Evolutionary conservation across 2,113 vertebrate species (phyloP).

Genomic region (Urocynchramus pylzowi): DNA sequence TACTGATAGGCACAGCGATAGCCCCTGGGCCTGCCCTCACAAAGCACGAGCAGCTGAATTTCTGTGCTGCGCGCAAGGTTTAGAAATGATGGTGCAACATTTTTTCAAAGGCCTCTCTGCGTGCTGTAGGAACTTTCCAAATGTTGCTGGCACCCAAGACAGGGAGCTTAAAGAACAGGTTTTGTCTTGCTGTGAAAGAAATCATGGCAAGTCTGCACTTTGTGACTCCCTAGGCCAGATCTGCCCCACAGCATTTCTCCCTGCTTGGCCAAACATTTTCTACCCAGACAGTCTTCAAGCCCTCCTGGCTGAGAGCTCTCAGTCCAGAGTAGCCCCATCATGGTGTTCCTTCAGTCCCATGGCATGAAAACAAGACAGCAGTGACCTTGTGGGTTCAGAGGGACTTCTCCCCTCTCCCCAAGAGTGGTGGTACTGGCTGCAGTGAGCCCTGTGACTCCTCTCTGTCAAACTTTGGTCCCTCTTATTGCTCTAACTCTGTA

Average conservation of each 20-base stretch:
- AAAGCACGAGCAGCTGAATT: neutral
- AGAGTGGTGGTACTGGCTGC: neutral
- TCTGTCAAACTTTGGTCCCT: neutral
- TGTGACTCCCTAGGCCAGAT: neutral
- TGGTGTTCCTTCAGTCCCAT: fast-evolving
- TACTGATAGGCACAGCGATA: neutral
- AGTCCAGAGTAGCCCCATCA: neutral
- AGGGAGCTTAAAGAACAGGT: neutral
- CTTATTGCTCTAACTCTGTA: neutral
- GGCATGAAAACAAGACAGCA: neutral
- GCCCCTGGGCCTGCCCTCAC: constrained; percentile 19
- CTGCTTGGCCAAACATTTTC: neutral
- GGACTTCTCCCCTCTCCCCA: neutral
- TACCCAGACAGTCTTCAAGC: neutral
- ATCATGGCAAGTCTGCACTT: neutral
- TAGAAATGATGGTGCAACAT: neutral
- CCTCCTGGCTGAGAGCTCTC: neutral
- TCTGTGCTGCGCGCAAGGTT: neutral
- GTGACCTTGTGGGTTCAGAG: neutral
- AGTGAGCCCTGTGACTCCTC: neutral
- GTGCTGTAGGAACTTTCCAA: neutral
- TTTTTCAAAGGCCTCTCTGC: neutral
- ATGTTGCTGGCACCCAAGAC: neutral
- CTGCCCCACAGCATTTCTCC: neutral
- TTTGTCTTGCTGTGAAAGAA: neutral